phyloP scores from a whole-genome alignment of 2,113 vertebrate species.

The Lagopus muta region DNA sequence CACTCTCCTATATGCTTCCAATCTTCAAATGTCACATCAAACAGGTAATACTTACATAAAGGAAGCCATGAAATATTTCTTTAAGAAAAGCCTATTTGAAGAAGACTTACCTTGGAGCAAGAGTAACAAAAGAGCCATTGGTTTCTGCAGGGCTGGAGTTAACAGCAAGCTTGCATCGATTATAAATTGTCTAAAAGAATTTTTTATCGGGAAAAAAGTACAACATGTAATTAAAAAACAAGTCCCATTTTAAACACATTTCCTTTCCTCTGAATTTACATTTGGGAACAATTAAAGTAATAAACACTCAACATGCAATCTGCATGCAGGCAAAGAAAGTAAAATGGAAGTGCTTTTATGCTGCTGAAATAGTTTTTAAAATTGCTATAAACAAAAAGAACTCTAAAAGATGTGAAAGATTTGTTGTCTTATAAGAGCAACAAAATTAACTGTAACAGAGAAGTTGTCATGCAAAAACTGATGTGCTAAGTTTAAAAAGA shows the following conservation, averaged over 20 bases:
- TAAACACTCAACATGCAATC: neutral
- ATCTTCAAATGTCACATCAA: neutral
- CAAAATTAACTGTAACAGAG: neutral
- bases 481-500: neutral
- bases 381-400: neutral
- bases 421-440: neutral
- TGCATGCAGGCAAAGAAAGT: neutral
- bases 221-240: neutral
- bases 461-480: neutral
- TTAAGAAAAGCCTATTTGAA: neutral
- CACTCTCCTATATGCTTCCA: neutral
- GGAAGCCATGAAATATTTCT: neutral
- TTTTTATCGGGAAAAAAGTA: neutral
- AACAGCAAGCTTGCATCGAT: constrained; percentile 83
- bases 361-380: neutral
- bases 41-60: neutral
- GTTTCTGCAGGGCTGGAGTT: constrained; percentile 79
- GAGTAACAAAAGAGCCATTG: constrained; percentile 48
- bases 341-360: neutral
- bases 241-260: neutral
- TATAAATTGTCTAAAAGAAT: constrained; percentile 89
- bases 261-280: neutral
- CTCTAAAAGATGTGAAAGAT: neutral
- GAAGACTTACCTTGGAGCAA: constrained; percentile 71
- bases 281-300: neutral